Evolutionary conservation across 2,797 vertebrate species (phyloP), one percentile per base, ranked within the genome.

Genomic region (Echeneis naucrates): DNA sequence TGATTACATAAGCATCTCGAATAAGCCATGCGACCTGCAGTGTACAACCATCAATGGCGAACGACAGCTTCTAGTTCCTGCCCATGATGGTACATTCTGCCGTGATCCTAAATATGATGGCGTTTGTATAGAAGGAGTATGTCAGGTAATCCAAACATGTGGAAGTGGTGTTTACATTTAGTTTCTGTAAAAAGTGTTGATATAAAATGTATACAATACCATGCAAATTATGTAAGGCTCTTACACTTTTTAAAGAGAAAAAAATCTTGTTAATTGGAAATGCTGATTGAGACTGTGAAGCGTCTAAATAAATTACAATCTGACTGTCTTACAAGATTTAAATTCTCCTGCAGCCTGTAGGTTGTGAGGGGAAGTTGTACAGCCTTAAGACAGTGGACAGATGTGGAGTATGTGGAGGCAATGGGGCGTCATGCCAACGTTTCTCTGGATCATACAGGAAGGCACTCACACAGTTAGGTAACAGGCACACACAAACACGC

Each of bases 1-100:
- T 88, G 96, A 97, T 91, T 96, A 97, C 88, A 96, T 96, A 89
- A 97, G 95, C 81, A 97, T 97, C 92, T 97, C 96, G 88, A 97
- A 93, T 82, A 97, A 96, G 91, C 96, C 96, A 0, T 97, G 96
- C 72, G 96, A 97, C 87, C 95, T 97, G 42, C 96, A 97, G 75
- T 97, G 96, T 71, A 97, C 95, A 24, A 96, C 96, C 16, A 93
- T 81, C 50, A 94, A 91, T 0, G 95, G 96, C 1, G 96, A 97
- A 91, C 92, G 96, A 54, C 96, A 97, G 89, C 92, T 97, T 72
- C 92, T 97, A 57, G 95, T 96, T 48, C 94, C 73, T 0, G 96
- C 96, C 32, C 96, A 96, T 16, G 96, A 97, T 7, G 96, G 96
- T 0, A 97, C 96, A 8, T 96, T 95, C 76, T 97, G 96, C 87